phyloP scores from a whole-genome alignment of 2,113 vertebrate species.

The Platysteira castanea region DNA sequence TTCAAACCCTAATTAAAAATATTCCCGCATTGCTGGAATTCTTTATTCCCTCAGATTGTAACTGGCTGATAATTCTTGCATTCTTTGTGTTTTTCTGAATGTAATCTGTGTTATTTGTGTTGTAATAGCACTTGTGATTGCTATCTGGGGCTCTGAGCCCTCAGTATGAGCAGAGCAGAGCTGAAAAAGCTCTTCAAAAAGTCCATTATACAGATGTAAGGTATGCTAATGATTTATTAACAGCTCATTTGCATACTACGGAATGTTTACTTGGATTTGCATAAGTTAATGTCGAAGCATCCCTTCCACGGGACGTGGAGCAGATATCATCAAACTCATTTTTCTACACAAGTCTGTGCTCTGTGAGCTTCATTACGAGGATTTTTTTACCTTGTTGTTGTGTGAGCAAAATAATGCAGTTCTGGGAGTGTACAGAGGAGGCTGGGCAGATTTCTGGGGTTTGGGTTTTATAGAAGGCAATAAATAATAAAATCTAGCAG shows the following conservation, averaged over 20 bases:
- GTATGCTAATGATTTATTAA: neutral
- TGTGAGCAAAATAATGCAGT: neutral
- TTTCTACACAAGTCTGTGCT: neutral
- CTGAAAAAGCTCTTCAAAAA: neutral
- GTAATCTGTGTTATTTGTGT: neutral
- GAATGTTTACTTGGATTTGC: neutral
- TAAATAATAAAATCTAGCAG: neutral
- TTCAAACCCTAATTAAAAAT: neutral
- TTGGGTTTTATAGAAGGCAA: neutral
- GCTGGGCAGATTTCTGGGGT: neutral
- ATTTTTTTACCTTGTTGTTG: neutral
- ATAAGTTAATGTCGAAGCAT: neutral
- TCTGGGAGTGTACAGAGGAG: neutral
- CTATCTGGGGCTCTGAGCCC: neutral
- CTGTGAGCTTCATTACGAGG: neutral
- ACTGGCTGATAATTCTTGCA: neutral
- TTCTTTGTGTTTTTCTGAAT: neutral
- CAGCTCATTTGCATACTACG: neutral
- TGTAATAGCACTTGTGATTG: neutral
- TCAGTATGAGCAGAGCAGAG: neutral
- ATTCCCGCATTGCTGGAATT: neutral
- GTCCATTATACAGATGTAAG: fast-evolving
- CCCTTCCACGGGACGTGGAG: neutral
- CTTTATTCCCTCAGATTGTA: neutral
- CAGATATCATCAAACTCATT: neutral